phyloP scores from a whole-genome alignment of 2,888 invertebrate genomes.

The Apotomis betuletana region DNA sequence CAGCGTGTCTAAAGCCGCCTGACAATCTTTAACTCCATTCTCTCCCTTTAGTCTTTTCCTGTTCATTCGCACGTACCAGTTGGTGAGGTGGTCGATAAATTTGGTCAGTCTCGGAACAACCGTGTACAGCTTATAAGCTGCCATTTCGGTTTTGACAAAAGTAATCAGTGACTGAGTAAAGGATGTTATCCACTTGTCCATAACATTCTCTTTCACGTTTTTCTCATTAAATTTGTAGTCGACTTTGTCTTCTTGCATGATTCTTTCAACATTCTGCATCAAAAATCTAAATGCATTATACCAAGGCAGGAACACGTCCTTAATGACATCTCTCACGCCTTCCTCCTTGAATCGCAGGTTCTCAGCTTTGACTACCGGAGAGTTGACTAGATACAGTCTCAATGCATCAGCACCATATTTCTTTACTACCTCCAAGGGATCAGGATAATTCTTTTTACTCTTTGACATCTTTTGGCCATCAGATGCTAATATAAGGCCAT shows the following conservation, averaged over 20 bases:
- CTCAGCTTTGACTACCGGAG: conserved; percentile 98
- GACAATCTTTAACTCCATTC: conserved; percentile 90
- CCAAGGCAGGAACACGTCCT: conserved; percentile 99
- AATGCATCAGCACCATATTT: conserved; percentile 99
- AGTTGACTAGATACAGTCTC: conserved; percentile 97
- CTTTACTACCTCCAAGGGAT: conserved; percentile 94
- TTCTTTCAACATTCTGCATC: conserved; percentile 95
- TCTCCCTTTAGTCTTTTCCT: conserved; percentile 97
- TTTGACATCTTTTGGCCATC: conserved; percentile 99
- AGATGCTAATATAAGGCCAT: conserved; percentile 96
- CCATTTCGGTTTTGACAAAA: conserved; percentile 97
- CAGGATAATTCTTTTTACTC: conserved; percentile 99
- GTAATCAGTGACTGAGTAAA: conserved; percentile 96
- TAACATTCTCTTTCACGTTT: conserved; percentile 87
- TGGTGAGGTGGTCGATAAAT: conserved; percentile 98
- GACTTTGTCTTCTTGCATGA: conserved; percentile 86
- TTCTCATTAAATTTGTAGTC: conserved; percentile 84
- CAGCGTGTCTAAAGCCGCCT: conserved; percentile 92
- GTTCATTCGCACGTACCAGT: conserved; percentile 99
- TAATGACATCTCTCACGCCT: conserved; percentile 97
- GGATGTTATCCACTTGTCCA: conserved; percentile 99
- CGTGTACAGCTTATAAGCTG: conserved; percentile 96
- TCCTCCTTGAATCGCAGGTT: conserved; percentile 98
- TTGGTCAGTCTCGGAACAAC: conserved; percentile 97
- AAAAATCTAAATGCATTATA: conserved; percentile 96